Evolutionary conservation across 2,888 invertebrate genomes (phyloP), one percentile per base, ranked within the genome.

Genomic region (Acronicta leporina): DNA sequence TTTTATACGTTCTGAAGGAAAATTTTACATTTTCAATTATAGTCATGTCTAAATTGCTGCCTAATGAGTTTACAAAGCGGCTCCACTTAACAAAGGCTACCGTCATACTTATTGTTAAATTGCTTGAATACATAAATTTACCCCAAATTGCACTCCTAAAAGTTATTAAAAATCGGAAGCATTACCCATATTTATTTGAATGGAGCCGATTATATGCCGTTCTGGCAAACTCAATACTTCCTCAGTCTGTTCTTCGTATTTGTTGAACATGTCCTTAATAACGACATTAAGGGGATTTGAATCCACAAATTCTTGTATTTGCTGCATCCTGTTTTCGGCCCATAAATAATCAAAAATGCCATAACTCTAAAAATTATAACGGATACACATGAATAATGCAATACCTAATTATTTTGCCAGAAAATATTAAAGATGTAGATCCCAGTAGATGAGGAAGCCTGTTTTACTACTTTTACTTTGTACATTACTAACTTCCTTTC

Each of bases 241-340:
- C 0, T 94, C 95, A 0, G 96, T 96, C 67, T 97, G 94, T 4
- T 89, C 88, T 80, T 97, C 97, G 81, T 97, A 98, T 77, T 96
- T 95, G 42, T 95, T 89, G 65, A 98, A 96, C 91, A 96, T 96
- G 73, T 97, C 97, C 56, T 96, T 95, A 65, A 98, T 97, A 68
- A 97, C 96, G 0, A 97, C 96, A 47, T 97, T 95, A 10, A 96
- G 92, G 0, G 98, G 98, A 80, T 97, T 95, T 0, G 95, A 95
- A 45, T 96, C 94, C 0, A 97, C 96, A 81, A 97, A 97, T 2
- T 91, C 92, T 89, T 96, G 95, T 13, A 97, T 95, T 77, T 96
- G 95, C 20, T 96, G 92, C 5, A 96, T 96, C 80, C 97, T 95
- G 63, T 97, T 95, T 73, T 96, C 96, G 0, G 96, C 96, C 98